Evolutionary conservation across 2,888 invertebrate species (phyloP).

Genomic region (Hanleya hanleyi): DNA sequence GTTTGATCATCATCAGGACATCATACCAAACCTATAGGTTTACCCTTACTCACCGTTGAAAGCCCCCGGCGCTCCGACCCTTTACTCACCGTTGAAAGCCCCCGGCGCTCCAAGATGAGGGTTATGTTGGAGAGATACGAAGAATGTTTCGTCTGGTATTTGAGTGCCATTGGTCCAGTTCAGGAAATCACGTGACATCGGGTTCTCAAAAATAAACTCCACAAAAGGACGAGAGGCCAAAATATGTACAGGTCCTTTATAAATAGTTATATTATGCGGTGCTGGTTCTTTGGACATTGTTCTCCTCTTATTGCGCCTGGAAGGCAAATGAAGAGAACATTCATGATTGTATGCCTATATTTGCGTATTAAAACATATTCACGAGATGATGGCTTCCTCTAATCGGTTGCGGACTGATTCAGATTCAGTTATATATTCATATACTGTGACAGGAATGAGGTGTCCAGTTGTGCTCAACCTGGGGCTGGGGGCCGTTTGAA

Average conservation of each 20-base stretch:
- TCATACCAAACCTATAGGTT: too few species aligned
- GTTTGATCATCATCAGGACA: too few species aligned
- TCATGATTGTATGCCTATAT: too few species aligned
- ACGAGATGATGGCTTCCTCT: too few species aligned
- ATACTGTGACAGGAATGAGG: too few species aligned
- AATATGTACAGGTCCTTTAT: constrained; percentile 49
- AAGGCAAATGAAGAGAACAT: too few species aligned
- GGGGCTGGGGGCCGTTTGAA: too few species aligned
- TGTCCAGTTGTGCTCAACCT: too few species aligned
- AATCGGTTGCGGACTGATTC: too few species aligned
- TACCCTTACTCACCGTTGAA: constrained; percentile 40
- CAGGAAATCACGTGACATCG: constrained; percentile 34
- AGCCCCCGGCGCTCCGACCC: constrained; percentile 42
- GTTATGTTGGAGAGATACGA: constrained; percentile 51
- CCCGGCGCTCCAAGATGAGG: constrained; percentile 45
- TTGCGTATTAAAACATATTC: too few species aligned
- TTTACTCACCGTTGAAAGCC: constrained; percentile 39
- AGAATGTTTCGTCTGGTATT: constrained; percentile 54
- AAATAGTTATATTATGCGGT: constrained; percentile 1
- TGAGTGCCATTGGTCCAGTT: constrained; percentile 49
- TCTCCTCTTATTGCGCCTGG: not conserved
- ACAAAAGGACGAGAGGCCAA: constrained; percentile 42
- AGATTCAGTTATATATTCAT: too few species aligned
- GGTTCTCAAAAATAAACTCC: constrained; percentile 38
- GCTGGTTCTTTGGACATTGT: not conserved